Conservation (phyloP, 2,888 invertebrate species). For the Trissolcus japonicus region DNA sequence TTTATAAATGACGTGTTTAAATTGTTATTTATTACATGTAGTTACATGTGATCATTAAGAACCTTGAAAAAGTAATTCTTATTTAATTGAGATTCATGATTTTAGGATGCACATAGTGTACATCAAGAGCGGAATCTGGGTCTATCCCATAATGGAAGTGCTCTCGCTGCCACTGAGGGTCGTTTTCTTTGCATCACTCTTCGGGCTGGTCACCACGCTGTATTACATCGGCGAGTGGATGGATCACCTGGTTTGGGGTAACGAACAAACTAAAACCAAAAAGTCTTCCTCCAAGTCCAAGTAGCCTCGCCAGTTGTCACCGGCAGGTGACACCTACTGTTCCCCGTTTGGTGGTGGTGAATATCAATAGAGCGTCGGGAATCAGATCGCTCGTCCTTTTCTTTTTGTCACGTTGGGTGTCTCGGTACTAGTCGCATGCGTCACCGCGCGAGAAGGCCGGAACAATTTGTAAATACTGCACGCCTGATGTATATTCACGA, state of each 20-base stretch:
- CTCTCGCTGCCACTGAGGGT: slow-evolving; percentile 85
- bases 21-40: too few relatives aligned
- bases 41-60: too few relatives aligned
- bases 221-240: slow-evolving; percentile 86
- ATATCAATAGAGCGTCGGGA: slow-evolving; percentile 56
- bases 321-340: slow-evolving; percentile 62
- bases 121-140: slow-evolving; percentile 88
- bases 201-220: slow-evolving; percentile 80
- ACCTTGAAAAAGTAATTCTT: too few relatives aligned
- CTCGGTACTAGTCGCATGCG: slow-evolving; percentile 8
- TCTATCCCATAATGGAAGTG: slow-evolving; percentile 91
- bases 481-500: slow-evolving; percentile 29
- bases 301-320: slow-evolving; percentile 67
- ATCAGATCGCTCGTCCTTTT: slow-evolving; percentile 13
- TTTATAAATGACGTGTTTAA: too few relatives aligned
- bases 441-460: slow-evolving; percentile 10
- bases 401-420: slow-evolving; percentile 8
- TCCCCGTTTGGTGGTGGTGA: slow-evolving; percentile 69
- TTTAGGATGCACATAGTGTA: slow-evolving; percentile 84
- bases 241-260: slow-evolving; percentile 85
- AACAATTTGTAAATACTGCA: slow-evolving; percentile 10
- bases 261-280: slow-evolving; percentile 73
- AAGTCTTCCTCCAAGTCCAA: slow-evolving; percentile 70
- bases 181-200: slow-evolving; percentile 83
- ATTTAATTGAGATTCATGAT: slow-evolving; percentile 26